Evolutionary conservation across 2,113 vertebrate genomes (phyloP).

Genomic region (Nematolebias whitei): DNA sequence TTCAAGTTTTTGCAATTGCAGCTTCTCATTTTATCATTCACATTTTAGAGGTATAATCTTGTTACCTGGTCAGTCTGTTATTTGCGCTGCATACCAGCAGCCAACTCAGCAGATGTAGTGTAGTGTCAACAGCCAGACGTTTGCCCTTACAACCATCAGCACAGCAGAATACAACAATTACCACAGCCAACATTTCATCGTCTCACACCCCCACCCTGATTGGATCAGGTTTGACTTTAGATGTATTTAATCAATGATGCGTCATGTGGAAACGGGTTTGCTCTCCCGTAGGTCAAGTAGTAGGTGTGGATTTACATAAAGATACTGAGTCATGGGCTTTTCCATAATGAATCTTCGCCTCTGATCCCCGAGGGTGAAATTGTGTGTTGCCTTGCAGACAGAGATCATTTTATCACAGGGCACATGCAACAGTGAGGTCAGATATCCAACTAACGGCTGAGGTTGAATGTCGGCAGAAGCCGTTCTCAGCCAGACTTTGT

Average conservation of each 20-base stretch:
- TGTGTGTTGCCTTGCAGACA: slow-evolving; percentile 17
- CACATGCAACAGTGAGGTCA: slow-evolving; percentile 37
- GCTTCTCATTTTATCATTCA: not conserved
- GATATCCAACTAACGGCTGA: slow-evolving; percentile 24
- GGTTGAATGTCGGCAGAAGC: slow-evolving; percentile 14
- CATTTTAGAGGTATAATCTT: not conserved
- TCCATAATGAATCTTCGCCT: slow-evolving; percentile 22
- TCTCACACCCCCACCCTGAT: slow-evolving; percentile 15
- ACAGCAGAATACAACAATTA: slow-evolving; percentile 13
- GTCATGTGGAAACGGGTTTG: slow-evolving; percentile 43
- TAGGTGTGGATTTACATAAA: slow-evolving; percentile 59
- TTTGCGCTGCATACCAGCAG: not conserved
- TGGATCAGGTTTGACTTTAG: slow-evolving; percentile 20
- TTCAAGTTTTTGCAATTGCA: not conserved
- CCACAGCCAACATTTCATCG: slow-evolving; percentile 18
- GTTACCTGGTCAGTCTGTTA: slow-evolving; percentile 1
- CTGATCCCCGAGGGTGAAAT: slow-evolving; percentile 18
- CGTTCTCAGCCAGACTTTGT: slow-evolving; percentile 9
- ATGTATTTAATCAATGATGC: slow-evolving; percentile 30
- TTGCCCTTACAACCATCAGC: slow-evolving; percentile 3
- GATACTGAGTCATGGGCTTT: slow-evolving; percentile 49
- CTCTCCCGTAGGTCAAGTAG: slow-evolving; percentile 41
- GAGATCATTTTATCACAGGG: slow-evolving; percentile 19
- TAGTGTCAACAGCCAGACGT: not conserved
- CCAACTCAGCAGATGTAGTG: slow-evolving; percentile 5